Percentiles rank a stretch among this genome's conserved stretches.
Evolutionary conservation across 2,113 vertebrate species (phyloP).

Genomic region (Lamprotornis superbus): DNA sequence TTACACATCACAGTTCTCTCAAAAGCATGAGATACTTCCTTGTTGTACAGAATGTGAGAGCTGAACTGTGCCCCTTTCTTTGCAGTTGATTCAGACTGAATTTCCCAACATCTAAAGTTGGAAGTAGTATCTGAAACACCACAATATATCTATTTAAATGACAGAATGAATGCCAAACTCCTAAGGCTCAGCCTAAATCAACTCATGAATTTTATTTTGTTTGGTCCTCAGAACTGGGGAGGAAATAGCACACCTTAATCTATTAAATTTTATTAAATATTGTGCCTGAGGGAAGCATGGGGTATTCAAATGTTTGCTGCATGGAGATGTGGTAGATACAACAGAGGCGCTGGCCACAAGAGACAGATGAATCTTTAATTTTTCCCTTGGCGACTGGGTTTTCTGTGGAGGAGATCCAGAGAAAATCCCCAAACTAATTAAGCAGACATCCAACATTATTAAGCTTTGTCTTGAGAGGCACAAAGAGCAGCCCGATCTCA

Average conservation of each 20-base stretch:
- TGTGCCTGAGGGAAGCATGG: not conserved
- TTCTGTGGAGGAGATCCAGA: not conserved
- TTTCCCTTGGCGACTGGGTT: not conserved
- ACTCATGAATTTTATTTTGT: not conserved
- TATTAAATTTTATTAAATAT: not conserved
- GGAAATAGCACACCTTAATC: not conserved
- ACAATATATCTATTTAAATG: not conserved
- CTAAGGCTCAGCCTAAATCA: not conserved
- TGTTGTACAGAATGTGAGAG: not conserved
- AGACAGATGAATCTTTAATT: not conserved
- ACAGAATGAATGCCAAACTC: not conserved
- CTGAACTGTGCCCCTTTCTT: not conserved
- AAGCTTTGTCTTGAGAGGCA: not conserved
- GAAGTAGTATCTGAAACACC: not conserved
- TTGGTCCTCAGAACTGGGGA: not conserved
- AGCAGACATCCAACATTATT: conserved; percentile 11
- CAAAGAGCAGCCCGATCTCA: not conserved
- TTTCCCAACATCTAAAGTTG: not conserved
- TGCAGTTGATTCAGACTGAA: not conserved
- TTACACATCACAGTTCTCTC: not conserved
- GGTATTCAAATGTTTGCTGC: not conserved
- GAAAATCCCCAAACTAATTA: conserved; percentile 45
- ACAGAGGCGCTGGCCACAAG: not conserved
- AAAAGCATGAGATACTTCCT: not conserved
- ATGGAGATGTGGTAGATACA: not conserved